A percentile compares a stretch with the other conserved stretches of the same genome.
These are phyloP conservation scores for Hydrotaea cyrtoneurina DNA, from an alignment of 2,888 invertebrate species.

Conservation along the genomic window DNA sequence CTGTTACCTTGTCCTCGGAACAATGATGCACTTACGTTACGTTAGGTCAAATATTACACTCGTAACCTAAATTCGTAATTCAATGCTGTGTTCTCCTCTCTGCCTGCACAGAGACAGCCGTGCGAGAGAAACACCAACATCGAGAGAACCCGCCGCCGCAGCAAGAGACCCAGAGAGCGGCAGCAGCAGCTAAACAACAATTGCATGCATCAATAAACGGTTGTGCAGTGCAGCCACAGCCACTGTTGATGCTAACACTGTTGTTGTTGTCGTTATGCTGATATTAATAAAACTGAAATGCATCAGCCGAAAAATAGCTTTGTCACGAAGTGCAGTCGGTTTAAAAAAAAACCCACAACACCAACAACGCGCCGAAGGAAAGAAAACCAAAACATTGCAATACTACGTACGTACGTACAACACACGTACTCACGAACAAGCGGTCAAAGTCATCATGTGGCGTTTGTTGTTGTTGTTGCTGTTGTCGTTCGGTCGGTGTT, in stretches of 20 bases:
- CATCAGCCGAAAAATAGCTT: slow-evolving; percentile 25
- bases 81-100: slow-evolving; percentile 13
- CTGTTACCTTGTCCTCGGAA: slow-evolving; percentile 64
- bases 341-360: not conserved
- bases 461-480: slow-evolving; percentile 30
- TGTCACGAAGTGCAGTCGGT: slow-evolving; percentile 60
- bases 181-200: slow-evolving; percentile 36
- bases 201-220: slow-evolving; percentile 58
- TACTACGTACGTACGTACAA: not conserved
- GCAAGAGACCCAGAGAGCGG: not conserved
- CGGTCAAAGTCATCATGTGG: slow-evolving; percentile 67
- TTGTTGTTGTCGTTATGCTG: slow-evolving; percentile 15
- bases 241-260: not conserved
- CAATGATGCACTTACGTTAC: slow-evolving; percentile 67
- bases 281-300: slow-evolving; percentile 33
- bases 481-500: too few species aligned
- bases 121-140: not conserved
- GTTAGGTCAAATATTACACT: slow-evolving; percentile 68
- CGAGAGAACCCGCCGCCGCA: not conserved
- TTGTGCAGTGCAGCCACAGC: not conserved
- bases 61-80: slow-evolving; percentile 65
- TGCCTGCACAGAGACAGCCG: slow-evolving; percentile 12
- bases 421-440: slow-evolving; percentile 22
- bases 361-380: not conserved
- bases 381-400: slow-evolving; percentile 11